phyloP scores from a whole-genome alignment of 2,888 invertebrate species.

The Thyatira batis region DNA sequence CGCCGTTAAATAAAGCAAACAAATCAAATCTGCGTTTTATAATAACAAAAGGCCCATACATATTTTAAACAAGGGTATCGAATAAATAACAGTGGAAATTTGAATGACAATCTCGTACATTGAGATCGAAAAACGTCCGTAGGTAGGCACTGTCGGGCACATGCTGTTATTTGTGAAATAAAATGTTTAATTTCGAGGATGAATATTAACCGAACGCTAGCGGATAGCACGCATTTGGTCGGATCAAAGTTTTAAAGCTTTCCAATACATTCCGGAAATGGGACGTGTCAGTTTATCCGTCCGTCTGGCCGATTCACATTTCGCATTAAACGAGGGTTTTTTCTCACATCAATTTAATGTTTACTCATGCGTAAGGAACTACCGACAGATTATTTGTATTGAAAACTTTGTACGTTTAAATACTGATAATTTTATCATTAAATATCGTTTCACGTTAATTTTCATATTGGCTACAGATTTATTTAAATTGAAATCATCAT shows the following conservation, averaged over 20 bases:
- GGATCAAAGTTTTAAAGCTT: constrained; percentile 40
- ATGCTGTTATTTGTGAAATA: constrained; percentile 31
- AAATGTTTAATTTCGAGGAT: constrained; percentile 45
- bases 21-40: not conserved
- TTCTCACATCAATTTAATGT: constrained; percentile 1
- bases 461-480: not conserved
- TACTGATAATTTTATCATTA: not conserved
- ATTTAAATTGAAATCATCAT: not conserved
- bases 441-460: not conserved
- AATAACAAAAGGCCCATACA: not conserved
- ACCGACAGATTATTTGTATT: not conserved
- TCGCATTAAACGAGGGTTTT: constrained; percentile 17
- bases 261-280: constrained; percentile 40
- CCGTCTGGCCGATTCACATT: constrained; percentile 25
- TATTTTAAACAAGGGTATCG: not conserved
- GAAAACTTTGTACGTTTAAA: not conserved
- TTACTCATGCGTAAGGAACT: constrained; percentile 2
- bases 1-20: not conserved
- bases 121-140: not conserved
- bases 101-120: constrained; percentile 1
- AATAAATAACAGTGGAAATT: not conserved
- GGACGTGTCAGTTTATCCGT: constrained; percentile 30
- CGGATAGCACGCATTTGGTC: constrained; percentile 32
- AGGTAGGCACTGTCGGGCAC: constrained; percentile 12
- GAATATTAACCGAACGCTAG: constrained; percentile 35